Conservation (phyloP, 2,888 invertebrate genomes). For the Leptopilina syphax region DNA sequence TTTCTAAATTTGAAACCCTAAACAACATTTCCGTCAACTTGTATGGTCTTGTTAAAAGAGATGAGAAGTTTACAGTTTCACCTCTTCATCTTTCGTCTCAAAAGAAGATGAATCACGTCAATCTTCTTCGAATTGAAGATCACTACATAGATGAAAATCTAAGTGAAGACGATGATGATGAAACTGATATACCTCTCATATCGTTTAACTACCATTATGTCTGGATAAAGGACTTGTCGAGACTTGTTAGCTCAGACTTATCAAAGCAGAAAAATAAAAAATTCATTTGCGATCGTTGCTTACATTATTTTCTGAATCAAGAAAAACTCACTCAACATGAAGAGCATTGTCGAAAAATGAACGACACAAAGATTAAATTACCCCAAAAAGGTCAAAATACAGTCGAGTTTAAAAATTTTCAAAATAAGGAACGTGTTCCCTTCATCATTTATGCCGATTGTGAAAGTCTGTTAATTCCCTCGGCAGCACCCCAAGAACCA, state of each 20-base stretch:
- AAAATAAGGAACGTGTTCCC: too few relatives aligned
- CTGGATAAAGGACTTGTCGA: too few relatives aligned
- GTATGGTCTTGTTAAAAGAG: slow-evolving; percentile 31
- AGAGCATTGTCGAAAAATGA: background rate
- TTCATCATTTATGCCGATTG: too few relatives aligned
- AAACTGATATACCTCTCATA: background rate
- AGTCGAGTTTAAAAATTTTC: too few relatives aligned
- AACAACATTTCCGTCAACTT: slow-evolving; percentile 36
- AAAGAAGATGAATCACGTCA: slow-evolving; percentile 26
- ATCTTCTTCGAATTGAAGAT: slow-evolving; percentile 18
- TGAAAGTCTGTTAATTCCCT: too few relatives aligned
- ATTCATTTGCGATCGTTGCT: too few relatives aligned
- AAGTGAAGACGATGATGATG: background rate
- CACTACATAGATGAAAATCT: background rate
- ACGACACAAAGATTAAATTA: background rate
- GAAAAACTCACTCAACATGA: background rate
- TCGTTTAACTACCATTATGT: too few relatives aligned
- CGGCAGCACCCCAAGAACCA: background rate
- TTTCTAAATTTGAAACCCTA: slow-evolving; percentile 2
- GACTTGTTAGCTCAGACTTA: too few relatives aligned
- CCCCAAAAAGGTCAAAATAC: too few relatives aligned
- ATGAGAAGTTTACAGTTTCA: background rate
- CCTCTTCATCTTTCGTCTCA: slow-evolving; percentile 27
- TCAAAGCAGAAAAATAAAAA: too few relatives aligned
- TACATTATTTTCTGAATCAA: too few relatives aligned